Evolutionary conservation across 2,888 invertebrate species (phyloP).

Genomic region (Nymphalis urticae): DNA sequence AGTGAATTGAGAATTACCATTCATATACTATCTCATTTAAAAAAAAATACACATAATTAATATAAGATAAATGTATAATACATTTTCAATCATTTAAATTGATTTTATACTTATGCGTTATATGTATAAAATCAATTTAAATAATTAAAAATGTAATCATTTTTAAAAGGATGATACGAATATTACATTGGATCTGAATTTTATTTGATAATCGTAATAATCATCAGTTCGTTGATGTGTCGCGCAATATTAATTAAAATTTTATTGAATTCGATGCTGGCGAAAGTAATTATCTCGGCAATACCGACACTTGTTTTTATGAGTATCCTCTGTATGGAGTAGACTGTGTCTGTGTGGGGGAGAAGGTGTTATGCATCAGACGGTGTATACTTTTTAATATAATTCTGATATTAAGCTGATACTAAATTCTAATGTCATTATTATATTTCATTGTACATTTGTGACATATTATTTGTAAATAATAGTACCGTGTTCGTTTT

Average conservation of each 20-base stretch:
- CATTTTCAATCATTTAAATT: neutral
- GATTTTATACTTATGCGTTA: conserved; percentile 1
- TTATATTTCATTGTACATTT: too few relatives aligned
- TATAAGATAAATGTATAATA: too few relatives aligned
- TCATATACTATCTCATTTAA: neutral
- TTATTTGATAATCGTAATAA: conserved; percentile 37
- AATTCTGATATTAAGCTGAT: neutral
- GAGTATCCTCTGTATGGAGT: conserved; percentile 31
- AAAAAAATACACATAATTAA: too few relatives aligned
- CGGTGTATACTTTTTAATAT: neutral
- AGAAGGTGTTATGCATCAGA: neutral
- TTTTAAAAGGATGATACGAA: conserved; percentile 10
- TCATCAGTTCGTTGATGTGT: conserved; percentile 43
- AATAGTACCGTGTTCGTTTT: too few relatives aligned
- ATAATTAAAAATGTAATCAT: conserved; percentile 14
- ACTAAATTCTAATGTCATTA: neutral
- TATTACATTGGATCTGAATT: conserved; percentile 20
- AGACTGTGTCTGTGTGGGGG: neutral
- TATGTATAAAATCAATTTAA: neutral
- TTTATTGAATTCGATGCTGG: conserved; percentile 61
- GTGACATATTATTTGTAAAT: too few relatives aligned
- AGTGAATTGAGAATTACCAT: neutral
- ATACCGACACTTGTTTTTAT: conserved; percentile 53
- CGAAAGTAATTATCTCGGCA: conserved; percentile 57
- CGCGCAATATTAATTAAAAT: conserved; percentile 58